phyloP scores from a whole-genome alignment of 1,140 invertebrate genomes.

The Polyergus mexicanus region DNA sequence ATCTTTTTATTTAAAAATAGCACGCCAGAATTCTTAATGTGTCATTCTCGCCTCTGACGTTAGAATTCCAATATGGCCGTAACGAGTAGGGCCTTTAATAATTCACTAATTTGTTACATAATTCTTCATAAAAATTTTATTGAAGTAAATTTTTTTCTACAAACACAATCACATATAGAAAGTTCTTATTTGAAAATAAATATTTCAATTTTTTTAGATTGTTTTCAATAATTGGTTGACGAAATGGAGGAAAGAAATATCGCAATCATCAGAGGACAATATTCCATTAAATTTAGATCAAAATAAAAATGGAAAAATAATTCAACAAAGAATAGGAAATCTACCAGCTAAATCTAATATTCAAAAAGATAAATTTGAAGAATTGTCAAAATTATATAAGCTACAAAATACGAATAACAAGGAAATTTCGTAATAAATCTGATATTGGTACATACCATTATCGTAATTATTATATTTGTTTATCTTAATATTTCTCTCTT shows the following conservation, averaged over 20 bases:
- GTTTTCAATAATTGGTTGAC: conserved; percentile 58
- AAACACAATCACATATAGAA: not conserved
- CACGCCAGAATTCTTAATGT: too few relatives aligned
- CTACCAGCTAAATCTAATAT: not conserved
- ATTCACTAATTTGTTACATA: not conserved
- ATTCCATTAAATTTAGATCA: not conserved
- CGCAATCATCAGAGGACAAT: not conserved
- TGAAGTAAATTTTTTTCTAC: not conserved
- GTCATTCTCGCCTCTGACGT: too few relatives aligned
- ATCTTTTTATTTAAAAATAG: too few relatives aligned
- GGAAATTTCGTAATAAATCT: not conserved
- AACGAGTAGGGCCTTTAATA: not conserved
- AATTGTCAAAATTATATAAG: conserved; percentile 50
- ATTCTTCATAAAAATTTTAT: not conserved
- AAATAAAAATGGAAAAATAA: not conserved
- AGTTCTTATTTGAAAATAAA: not conserved
- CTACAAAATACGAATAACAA: not conserved
- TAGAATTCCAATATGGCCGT: too few relatives aligned
- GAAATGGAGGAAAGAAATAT: conserved; percentile 66
- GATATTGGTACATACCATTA: not conserved
- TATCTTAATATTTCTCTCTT: too few relatives aligned
- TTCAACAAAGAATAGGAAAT: conserved; percentile 26
- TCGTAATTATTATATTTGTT: too few relatives aligned
- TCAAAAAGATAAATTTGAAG: not conserved
- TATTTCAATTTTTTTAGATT: conserved; percentile 30